Percentiles rank a stretch among this genome's conserved stretches.
phyloP scores from a whole-genome alignment of 2,888 invertebrate species.

The Kuschelorhynchus macadamiae region DNA sequence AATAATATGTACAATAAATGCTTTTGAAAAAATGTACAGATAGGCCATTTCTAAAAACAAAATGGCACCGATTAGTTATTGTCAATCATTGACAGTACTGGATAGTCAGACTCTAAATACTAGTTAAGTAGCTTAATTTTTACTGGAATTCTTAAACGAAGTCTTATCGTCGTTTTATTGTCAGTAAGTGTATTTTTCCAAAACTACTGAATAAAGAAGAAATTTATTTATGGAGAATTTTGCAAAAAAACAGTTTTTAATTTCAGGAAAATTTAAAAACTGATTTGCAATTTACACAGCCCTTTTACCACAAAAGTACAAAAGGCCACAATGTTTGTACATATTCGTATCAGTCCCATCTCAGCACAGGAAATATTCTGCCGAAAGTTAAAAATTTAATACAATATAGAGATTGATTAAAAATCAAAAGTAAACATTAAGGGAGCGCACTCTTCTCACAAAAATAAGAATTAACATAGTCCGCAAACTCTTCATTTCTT shows the following conservation, averaged over 20 bases:
- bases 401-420: too few species aligned
- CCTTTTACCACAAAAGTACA: conserved; percentile 61
- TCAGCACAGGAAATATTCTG: too few species aligned
- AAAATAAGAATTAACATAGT: too few species aligned
- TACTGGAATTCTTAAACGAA: conserved; percentile 10
- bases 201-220: conserved; percentile 18
- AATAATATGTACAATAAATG: conserved; percentile 54
- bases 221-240: conserved; percentile 3
- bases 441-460: too few species aligned
- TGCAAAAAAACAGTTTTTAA: conserved; percentile 5
- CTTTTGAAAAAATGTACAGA: conserved; percentile 59
- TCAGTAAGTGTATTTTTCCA: conserved; percentile 6
- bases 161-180: background rate
- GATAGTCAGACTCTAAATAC: conserved; percentile 50
- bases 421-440: too few species aligned
- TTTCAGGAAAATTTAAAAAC: background rate
- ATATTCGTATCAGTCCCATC: conserved; percentile 42
- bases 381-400: too few species aligned
- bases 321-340: conserved; percentile 57
- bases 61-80: conserved; percentile 62
- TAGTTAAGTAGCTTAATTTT: conserved; percentile 50
- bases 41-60: conserved; percentile 57
- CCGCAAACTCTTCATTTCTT: too few species aligned
- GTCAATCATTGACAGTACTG: conserved; percentile 60
- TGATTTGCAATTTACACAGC: conserved; percentile 59